Evolutionary conservation across 2,797 vertebrate species (phyloP).

Genomic region (Atherinosoma microstoma): DNA sequence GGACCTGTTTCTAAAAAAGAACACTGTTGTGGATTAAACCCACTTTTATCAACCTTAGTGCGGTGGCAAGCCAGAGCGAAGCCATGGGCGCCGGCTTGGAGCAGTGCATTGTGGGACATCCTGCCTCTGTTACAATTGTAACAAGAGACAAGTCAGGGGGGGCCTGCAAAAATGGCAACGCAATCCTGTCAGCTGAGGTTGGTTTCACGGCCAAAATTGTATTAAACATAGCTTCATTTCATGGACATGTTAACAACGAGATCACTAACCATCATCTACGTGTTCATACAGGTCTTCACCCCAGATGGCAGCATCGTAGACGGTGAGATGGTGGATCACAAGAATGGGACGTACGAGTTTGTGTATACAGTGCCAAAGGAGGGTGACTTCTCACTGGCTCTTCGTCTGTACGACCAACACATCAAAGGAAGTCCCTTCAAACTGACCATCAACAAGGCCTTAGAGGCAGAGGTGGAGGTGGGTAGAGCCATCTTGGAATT

Average conservation of each 20-base stretch:
- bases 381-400: slow-evolving; percentile 92
- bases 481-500: neutral
- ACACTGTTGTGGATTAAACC: neutral
- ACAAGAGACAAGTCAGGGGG: slow-evolving; percentile 98
- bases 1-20: neutral
- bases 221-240: neutral
- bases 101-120: slow-evolving; percentile 93
- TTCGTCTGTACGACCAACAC: slow-evolving; percentile 96
- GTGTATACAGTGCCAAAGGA: slow-evolving; percentile 95
- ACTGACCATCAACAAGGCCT: slow-evolving; percentile 87
- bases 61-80: slow-evolving; percentile 95
- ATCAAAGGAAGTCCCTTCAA: slow-evolving; percentile 97
- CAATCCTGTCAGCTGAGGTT: slow-evolving; percentile 92
- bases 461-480: slow-evolving; percentile 80
- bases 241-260: too few relatives aligned
- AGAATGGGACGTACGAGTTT: slow-evolving; percentile 97
- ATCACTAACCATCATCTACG: fast-evolving
- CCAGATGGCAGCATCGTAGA: slow-evolving; percentile 95
- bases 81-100: slow-evolving; percentile 92
- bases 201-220: fast-evolving
- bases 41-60: slow-evolving; percentile 72
- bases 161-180: slow-evolving; percentile 93
- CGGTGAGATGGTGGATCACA: slow-evolving; percentile 95
- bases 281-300: slow-evolving; percentile 84
- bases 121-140: slow-evolving; percentile 93